Percentiles rank a stretch among this genome's conserved stretches.
These are phyloP conservation scores for Schizaphis graminum DNA, from an alignment of 2,888 invertebrate genomes.

Conservation along the genomic window DNA sequence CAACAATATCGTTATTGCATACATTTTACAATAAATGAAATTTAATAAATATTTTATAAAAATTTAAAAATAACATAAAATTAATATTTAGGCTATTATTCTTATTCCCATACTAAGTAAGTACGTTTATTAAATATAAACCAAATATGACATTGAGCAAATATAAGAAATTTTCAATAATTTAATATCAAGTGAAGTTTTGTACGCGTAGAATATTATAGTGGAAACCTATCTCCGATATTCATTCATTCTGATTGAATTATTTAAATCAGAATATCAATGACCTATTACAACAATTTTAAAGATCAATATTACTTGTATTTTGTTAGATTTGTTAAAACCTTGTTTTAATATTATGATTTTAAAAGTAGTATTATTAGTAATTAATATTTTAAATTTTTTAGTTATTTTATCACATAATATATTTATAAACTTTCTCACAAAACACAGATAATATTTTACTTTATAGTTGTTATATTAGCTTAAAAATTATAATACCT, in stretches of 20 bases:
- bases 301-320: not conserved
- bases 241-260: not conserved
- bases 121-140: not conserved
- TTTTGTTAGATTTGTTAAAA: not conserved
- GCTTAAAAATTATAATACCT: not conserved
- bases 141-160: not conserved
- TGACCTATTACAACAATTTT: not conserved
- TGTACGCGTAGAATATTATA: not conserved
- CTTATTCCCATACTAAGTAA: not conserved
- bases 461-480: not conserved
- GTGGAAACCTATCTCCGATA: not conserved
- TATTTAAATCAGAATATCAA: not conserved
- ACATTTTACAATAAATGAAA: not conserved
- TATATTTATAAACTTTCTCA: too few species aligned
- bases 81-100: too few species aligned
- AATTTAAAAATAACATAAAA: not conserved
- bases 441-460: not conserved
- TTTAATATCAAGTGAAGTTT: not conserved
- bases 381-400: not conserved
- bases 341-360: not conserved
- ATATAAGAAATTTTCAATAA: not conserved
- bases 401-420: too few species aligned
- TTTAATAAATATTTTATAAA: not conserved
- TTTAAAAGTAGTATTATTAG: not conserved
- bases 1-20: not conserved